Base-by-base conservation (phyloP, 2,888 invertebrate genomes). In the Toxonevra muliebris region DNA sequence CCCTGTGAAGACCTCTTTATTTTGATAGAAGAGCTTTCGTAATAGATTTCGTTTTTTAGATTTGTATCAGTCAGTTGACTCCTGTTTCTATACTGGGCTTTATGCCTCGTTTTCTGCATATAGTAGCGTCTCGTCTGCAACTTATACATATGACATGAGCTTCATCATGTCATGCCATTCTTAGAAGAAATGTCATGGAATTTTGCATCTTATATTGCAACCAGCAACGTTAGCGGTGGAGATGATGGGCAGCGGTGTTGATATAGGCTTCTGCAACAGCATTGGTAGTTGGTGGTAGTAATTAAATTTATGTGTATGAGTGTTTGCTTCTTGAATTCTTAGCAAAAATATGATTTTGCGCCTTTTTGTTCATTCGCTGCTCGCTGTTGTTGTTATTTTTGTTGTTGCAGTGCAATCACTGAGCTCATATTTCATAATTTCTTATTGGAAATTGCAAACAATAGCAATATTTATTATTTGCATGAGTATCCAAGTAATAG, bases 251-350 rank as follows among this genome's bases (percentile, higher is more conserved):
- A 9, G 57, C 65, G 61, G 30, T 30, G 30, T 7, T 7, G 30
- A 30, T 30, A 30, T 52, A 58, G 30, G 66, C 65, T 50, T 45
- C 45, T 42, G 58, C 66, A 54, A 55, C 42, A 12, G 15, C 12
- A 17, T 20, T 41, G 17, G 50, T 20, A 4, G 17, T 13, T 20
- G 17, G 48, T 76, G 77, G 71, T 70, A 69, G 79, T 78, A 80
- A 78, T 78, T 78, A 78, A 80, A 78, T 78, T 80, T 78, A 78
- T 78, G 80, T 79, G 75, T 75, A 73, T 15, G 12, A 9, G 48
- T 48, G 48, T 30, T 2, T 30, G 30, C 30, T 30, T 30, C 7
- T 2, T 73, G 79, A 79, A 77, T 78, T 77, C 77, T 76, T 77
- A 66, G 77, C 79, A 79, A 78, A 74, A 77, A 60, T 74, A 10